A percentile compares a stretch with the other conserved stretches of the same genome.
Evolutionary conservation across 1,140 invertebrate genomes (phyloP).

Genomic region (Patella vulgata): DNA sequence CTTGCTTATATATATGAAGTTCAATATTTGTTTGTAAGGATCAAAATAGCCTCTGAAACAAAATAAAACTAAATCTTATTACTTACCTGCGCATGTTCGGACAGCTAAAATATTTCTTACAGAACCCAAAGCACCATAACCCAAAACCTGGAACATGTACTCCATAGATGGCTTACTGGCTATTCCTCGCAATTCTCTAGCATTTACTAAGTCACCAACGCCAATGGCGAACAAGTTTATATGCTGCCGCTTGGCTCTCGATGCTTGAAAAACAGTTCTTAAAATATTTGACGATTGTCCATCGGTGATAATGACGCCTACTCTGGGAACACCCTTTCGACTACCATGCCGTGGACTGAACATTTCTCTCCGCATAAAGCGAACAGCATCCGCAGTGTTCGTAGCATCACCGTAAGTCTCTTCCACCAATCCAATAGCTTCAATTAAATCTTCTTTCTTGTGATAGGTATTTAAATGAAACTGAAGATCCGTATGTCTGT

Average conservation of each 20-base stretch:
- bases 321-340: constrained; percentile 31
- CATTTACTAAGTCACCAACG: constrained; percentile 40
- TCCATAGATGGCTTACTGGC: constrained; percentile 33
- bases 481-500: constrained; percentile 32
- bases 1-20: too few species aligned
- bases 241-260: constrained; percentile 31
- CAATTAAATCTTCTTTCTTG: constrained; percentile 32
- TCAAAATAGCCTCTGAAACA: too few species aligned
- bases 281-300: constrained; percentile 46
- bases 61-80: too few species aligned
- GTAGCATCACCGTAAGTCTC: constrained; percentile 35
- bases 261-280: constrained; percentile 41
- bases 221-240: constrained; percentile 53
- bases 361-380: constrained; percentile 36
- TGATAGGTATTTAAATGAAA: constrained; percentile 42
- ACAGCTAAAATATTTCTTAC: constrained; percentile 45
- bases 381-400: constrained; percentile 19
- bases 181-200: constrained; percentile 40
- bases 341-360: constrained; percentile 35
- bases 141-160: constrained; percentile 42
- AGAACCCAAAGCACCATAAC: constrained; percentile 39
- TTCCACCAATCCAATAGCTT: constrained; percentile 31
- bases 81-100: constrained; percentile 47
- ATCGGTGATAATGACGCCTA: constrained; percentile 56
- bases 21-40: too few species aligned